Conservation (phyloP, 1,140 invertebrate genomes). For the Wasmannia auropunctata region DNA sequence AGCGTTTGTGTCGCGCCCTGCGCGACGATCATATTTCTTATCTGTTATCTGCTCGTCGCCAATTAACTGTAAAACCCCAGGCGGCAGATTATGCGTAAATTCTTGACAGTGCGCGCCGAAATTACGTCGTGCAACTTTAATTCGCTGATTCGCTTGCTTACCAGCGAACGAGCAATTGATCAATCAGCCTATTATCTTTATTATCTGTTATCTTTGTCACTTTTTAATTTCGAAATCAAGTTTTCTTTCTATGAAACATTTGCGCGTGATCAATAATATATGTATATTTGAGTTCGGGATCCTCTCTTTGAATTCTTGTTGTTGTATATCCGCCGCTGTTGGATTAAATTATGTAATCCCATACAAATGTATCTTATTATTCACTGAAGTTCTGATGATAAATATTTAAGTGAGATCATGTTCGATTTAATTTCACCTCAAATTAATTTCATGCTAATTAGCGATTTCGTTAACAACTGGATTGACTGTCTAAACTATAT, state of each 20-base stretch:
- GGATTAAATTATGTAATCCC: not conserved
- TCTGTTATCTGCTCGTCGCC: slow-evolving; percentile 17
- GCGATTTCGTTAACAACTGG: not conserved
- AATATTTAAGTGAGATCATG: not conserved
- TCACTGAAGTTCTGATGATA: not conserved
- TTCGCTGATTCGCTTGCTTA: not conserved
- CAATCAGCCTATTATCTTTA: not conserved
- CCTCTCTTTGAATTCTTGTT: not conserved
- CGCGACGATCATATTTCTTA: not conserved
- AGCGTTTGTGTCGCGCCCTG: slow-evolving; percentile 39
- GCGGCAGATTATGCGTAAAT: not conserved
- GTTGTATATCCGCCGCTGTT: not conserved
- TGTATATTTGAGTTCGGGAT: not conserved
- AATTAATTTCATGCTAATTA: slow-evolving; percentile 19
- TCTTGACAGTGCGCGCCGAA: not conserved
- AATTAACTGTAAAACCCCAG: not conserved
- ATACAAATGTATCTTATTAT: not conserved
- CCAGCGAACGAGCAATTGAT: not conserved
- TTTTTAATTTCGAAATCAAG: not conserved
- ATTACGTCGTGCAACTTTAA: slow-evolving; percentile 7
- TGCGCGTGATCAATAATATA: not conserved
- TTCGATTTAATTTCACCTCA: not conserved
- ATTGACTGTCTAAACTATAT: not conserved
- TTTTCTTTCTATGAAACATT: not conserved
- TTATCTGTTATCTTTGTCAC: not conserved